Percentiles rank a stretch among this genome's conserved stretches.
Evolutionary conservation across 64 coral and sea anemone species (phyloP).

Genomic region (Platygyra sinensis): DNA sequence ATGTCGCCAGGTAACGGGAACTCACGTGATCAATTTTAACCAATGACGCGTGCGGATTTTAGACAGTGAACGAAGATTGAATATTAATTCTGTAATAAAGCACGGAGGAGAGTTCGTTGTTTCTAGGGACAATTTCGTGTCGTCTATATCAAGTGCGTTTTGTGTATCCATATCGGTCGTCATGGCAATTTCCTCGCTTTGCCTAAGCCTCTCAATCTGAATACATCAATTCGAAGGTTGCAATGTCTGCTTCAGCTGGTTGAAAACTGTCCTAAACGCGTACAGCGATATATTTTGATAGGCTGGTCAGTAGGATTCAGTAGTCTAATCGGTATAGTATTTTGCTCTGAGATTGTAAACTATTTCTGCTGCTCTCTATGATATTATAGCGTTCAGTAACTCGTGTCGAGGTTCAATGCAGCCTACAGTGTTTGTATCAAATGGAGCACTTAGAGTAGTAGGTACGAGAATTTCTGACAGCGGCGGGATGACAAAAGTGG

Average conservation of each 20-base stretch:
- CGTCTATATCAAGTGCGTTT: background rate
- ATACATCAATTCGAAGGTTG: background rate
- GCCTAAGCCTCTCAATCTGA: background rate
- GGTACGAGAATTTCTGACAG: too few relatives aligned
- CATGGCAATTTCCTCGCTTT: background rate
- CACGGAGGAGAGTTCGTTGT: background rate
- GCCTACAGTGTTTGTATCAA: background rate
- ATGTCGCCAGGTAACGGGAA: too few relatives aligned
- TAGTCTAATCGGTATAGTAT: constrained; percentile 3
- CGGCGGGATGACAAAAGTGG: too few relatives aligned
- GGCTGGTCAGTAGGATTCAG: background rate
- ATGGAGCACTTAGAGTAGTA: too few relatives aligned
- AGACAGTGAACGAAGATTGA: too few relatives aligned
- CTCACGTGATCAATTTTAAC: too few relatives aligned
- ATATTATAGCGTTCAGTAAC: constrained; percentile 6
- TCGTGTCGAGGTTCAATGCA: background rate
- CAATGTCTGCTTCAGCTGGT: background rate
- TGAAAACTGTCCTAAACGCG: background rate
- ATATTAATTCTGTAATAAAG: background rate
- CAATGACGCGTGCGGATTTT: too few relatives aligned
- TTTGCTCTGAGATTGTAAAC: background rate
- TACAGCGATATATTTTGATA: background rate
- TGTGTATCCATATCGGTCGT: background rate
- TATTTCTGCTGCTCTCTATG: background rate
- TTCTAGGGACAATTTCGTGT: background rate